Conservation (phyloP, 2,888 invertebrate genomes). For the Caradrina clavipalpis region DNA sequence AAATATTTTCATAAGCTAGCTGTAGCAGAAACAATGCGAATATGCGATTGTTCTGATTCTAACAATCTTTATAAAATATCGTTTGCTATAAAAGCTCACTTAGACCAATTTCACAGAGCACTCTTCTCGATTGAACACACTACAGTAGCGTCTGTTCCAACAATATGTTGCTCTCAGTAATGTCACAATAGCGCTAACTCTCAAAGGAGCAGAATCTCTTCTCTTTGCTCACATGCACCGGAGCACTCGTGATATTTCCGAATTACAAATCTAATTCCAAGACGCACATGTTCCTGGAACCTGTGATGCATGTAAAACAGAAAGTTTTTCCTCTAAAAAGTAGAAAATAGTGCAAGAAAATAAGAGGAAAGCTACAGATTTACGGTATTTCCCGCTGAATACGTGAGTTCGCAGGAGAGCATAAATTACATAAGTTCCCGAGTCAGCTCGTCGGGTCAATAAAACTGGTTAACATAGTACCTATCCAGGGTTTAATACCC, state of each 20-base stretch:
- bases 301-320: conserved; percentile 18
- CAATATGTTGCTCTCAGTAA: conserved; percentile 44
- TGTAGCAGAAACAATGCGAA: neutral
- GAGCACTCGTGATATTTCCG: conserved; percentile 17
- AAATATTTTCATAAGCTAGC: conserved; percentile 6
- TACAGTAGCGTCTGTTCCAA: neutral
- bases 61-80: conserved; percentile 2
- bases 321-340: conserved; percentile 5
- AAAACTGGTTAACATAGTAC: conserved; percentile 31
- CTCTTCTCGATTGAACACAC: conserved; percentile 16
- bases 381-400: conserved; percentile 50
- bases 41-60: neutral
- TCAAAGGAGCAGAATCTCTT: conserved; percentile 34
- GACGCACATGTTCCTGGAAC: neutral
- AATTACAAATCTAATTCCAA: conserved; percentile 16
- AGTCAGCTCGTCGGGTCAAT: conserved; percentile 45
- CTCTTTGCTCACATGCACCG: conserved; percentile 25
- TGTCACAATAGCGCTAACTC: conserved; percentile 31
- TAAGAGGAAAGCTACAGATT: conserved; percentile 45
- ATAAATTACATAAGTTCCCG: conserved; percentile 52
- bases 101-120: conserved; percentile 15
- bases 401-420: conserved; percentile 40
- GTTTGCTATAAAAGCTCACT: conserved; percentile 15
- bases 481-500: conserved; percentile 6
- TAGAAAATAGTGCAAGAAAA: conserved; percentile 26